phyloP scores from a whole-genome alignment of 2,113 vertebrate species.

The Cichladusa arquata region DNA sequence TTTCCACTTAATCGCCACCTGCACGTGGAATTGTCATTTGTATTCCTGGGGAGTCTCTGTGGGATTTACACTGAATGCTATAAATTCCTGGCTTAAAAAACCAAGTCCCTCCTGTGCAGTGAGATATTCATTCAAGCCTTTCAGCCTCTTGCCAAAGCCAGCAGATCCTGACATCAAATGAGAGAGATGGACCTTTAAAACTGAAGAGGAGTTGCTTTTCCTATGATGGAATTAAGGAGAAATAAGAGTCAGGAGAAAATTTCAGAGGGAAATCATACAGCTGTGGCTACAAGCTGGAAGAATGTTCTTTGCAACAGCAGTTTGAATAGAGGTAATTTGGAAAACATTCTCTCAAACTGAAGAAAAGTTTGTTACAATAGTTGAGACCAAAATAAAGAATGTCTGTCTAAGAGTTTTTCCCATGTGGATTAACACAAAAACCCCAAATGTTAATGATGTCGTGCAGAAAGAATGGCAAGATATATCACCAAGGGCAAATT shows the following conservation, averaged over 20 bases:
- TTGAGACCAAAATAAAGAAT: background rate
- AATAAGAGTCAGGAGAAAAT: background rate
- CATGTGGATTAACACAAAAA: background rate
- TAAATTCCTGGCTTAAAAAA: background rate
- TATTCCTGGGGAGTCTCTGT: background rate
- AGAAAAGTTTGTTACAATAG: background rate
- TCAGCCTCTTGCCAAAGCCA: background rate
- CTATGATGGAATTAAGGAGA: background rate
- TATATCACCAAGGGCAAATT: background rate
- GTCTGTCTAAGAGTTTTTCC: background rate
- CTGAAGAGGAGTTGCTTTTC: background rate
- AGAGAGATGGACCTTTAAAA: background rate
- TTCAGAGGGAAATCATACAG: background rate
- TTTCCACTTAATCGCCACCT: background rate
- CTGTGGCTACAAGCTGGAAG: background rate
- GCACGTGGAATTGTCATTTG: rapidly evolving
- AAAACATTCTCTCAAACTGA: background rate
- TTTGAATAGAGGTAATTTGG: background rate
- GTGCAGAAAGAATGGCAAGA: background rate
- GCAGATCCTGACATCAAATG: background rate
- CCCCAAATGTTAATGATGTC: background rate
- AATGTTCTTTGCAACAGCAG: background rate
- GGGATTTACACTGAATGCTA: background rate
- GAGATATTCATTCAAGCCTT: background rate
- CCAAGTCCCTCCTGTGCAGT: background rate